Base-by-base conservation (phyloP, 30 jellyfish, hydroid and myxozoan genomes). In the Aurelia aurita complex sp. Pacific region DNA sequence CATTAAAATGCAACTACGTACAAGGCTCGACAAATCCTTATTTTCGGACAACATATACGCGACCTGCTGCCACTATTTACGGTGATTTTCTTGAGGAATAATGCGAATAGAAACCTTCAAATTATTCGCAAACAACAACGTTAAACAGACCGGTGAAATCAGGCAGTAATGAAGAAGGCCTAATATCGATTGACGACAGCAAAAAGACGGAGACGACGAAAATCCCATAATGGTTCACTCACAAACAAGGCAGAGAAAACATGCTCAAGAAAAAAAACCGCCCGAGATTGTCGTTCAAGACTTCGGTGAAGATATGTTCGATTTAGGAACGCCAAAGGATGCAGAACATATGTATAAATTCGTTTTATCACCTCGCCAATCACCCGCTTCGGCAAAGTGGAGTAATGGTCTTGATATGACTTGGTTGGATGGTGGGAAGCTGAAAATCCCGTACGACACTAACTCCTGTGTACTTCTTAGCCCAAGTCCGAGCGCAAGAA, bases 281-380 rank as follows among this genome's bases (percentile, higher is more conserved):
- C 92, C 97, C 14, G 97, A 88, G 51, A 88, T 88, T 10, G 87
- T 80, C 10, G 97, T 88, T 16, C 97, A 81, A 33, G 92, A 81
- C 34, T 88, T 88, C 61, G 97, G 83, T 10, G 97, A 88, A 67
- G 97, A 80, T 66, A 88, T 88, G 97, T 88, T 88, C 74, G 97
- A 88, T 29, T 77, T 88, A 14, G 97, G 92, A 18, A 88, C 97
- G 23, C 97, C 97, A 12, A 88, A 88, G 57, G 97, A 88, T 69
- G 97, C 73, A 43, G 92, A 80, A 42, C 88, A 80, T 60, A 71
- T 80, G 88, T 88, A 80, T 64, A 88, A 81, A 38, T 80, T 88
- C 59, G 90, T 88, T 18, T 62, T 88, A 36, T 88, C 97, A 6
- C 97, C 97, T n/a, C 74, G 92, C 15, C 88, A 80, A 18, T 67